phyloP scores from a whole-genome alignment of 2,888 invertebrate species.

The Apoda limacodes region DNA sequence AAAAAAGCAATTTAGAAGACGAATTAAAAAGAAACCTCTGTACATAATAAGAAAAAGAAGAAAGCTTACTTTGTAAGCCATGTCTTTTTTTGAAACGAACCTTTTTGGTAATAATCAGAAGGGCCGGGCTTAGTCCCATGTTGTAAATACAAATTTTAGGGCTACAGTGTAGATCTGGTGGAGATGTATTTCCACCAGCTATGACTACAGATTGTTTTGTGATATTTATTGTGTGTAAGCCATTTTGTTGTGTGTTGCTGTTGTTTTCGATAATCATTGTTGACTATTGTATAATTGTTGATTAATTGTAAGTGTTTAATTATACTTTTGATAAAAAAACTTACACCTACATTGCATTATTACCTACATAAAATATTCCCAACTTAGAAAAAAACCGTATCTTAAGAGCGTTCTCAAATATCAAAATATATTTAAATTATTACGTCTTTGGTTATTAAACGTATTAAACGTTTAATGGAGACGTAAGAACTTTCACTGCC shows the following conservation, averaged over 20 bases:
- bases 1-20: conserved; percentile 25
- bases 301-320: conserved; percentile 32
- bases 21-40: background rate
- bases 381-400: background rate
- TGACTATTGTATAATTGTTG: conserved; percentile 64
- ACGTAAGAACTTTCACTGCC: conserved; percentile 50
- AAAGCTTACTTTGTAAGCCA: conserved; percentile 35
- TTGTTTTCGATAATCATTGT: conserved; percentile 53
- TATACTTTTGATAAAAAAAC: conserved; percentile 19
- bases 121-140: conserved; percentile 19
- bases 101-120: conserved; percentile 13
- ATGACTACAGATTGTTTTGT: conserved; percentile 49
- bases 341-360: conserved; percentile 3
- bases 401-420: no score
- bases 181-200: conserved; percentile 41
- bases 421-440: no score
- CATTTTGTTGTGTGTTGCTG: conserved; percentile 36
- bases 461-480: no score
- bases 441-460: no score
- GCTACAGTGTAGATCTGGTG: conserved; percentile 43
- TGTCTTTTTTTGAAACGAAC: conserved; percentile 17
- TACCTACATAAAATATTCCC: conserved; percentile 1
- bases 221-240: conserved; percentile 62
- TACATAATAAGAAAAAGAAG: conserved; percentile 18
- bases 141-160: conserved; percentile 17